Percentiles rank a stretch among this genome's conserved stretches.
Conservation (phyloP, 2,113 vertebrate genomes). For the Mus spicilegus region DNA sequence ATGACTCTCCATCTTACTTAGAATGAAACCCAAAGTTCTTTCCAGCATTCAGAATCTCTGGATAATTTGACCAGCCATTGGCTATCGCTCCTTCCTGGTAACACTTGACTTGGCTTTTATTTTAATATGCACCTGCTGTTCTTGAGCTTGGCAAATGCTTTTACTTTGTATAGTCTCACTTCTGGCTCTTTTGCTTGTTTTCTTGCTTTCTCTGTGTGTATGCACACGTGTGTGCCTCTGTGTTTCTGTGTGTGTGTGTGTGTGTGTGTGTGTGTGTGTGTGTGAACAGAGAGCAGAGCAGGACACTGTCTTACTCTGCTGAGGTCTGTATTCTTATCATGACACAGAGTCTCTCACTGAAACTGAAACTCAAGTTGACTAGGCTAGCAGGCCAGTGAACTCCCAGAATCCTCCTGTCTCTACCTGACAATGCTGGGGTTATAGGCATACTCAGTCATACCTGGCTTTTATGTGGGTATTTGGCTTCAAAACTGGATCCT, state of each 20-base stretch:
- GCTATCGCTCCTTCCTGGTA: background rate
- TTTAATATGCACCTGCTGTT: background rate
- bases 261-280: background rate
- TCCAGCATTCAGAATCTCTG: fast-evolving
- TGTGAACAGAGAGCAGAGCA: background rate
- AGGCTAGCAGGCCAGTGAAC: background rate
- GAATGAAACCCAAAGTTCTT: background rate
- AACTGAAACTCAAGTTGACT: background rate
- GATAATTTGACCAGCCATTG: background rate
- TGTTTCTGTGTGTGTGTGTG: too few relatives aligned
- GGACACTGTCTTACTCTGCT: background rate
- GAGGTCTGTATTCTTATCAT: background rate
- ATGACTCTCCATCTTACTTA: background rate
- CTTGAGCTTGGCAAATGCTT: background rate
- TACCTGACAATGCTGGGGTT: background rate
- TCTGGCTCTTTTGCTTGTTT: background rate
- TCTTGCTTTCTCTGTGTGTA: background rate
- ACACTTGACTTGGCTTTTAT: background rate
- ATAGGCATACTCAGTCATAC: background rate
- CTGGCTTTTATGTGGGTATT: background rate
- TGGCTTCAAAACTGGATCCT: background rate
- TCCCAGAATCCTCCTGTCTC: background rate
- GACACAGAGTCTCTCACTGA: background rate
- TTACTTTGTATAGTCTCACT: background rate
- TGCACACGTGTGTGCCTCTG: fast-evolving